Evolutionary conservation across 2,113 vertebrate species (phyloP).

Genomic region (Echinops telfairi): DNA sequence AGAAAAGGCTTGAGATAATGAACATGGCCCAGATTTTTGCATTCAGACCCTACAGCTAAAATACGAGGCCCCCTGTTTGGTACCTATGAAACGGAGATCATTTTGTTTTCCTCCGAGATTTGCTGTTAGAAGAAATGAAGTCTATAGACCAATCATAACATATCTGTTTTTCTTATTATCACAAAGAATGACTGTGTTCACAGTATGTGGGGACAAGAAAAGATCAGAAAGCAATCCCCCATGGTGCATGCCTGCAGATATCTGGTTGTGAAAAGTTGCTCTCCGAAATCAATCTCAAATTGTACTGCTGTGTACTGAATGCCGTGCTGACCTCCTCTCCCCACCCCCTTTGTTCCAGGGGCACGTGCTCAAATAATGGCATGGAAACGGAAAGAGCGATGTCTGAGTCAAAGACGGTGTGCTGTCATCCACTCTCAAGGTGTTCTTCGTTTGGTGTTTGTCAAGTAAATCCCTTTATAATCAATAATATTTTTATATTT

Average conservation of each 20-base stretch:
- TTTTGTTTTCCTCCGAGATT: constrained; percentile 6
- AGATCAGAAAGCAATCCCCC: not conserved
- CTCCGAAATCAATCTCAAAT: constrained; percentile 56
- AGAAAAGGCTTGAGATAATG: not conserved
- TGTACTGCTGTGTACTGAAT: not conserved
- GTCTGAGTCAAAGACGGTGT: constrained; percentile 14
- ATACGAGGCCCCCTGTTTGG: not conserved
- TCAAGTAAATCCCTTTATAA: not conserved
- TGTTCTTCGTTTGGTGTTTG: not conserved
- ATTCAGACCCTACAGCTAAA: not conserved
- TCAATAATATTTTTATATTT: constrained; percentile 13
- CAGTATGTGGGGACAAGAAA: not conserved
- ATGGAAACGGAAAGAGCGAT: not conserved
- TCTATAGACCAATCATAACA: constrained; percentile 11
- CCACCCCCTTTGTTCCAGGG: constrained; percentile 52
- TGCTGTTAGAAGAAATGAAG: constrained; percentile 5
- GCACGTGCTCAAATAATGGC: constrained; percentile 25
- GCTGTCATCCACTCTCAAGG: not conserved
- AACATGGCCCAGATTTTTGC: not conserved
- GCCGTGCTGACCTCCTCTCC: not conserved
- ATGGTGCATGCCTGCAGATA: not conserved
- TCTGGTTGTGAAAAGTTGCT: constrained; percentile 30
- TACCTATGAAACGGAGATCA: not conserved
- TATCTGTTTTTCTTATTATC: not conserved
- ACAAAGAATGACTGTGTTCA: not conserved